These are phyloP conservation scores for Nycticryphes semicollaris DNA, from an alignment of 2,113 vertebrate genomes.

Conservation along the genomic window DNA sequence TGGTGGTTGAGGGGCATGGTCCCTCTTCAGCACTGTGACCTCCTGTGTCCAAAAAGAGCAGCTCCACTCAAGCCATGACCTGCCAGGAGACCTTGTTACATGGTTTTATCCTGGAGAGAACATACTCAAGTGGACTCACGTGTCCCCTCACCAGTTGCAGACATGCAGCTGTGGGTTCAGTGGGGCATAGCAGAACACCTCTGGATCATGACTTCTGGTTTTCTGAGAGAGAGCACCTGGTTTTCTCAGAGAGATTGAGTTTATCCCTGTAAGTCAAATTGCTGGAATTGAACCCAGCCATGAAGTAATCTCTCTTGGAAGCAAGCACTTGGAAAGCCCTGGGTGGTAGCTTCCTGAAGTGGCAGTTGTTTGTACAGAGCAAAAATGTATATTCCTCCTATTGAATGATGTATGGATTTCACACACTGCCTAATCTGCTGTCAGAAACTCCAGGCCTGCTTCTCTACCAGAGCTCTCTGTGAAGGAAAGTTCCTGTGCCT, in stretches of 20 bases:
- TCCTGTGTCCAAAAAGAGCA: neutral
- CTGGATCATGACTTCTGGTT: accelerated
- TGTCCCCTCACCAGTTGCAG: neutral
- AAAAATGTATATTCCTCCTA: neutral
- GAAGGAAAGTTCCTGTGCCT: neutral
- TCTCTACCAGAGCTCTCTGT: neutral
- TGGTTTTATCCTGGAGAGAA: neutral
- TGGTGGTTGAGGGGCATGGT: neutral
- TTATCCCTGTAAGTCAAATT: neutral
- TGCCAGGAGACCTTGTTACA: too few species aligned
- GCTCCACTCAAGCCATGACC: accelerated
- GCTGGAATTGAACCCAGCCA: neutral
- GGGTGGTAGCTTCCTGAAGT: neutral
- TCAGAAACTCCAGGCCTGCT: neutral
- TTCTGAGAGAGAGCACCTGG: accelerated
- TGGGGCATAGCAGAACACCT: neutral
- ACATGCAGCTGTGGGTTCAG: too few species aligned
- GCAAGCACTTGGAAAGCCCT: neutral
- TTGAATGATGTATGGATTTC: neutral
- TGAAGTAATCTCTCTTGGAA: neutral
- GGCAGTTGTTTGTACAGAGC: neutral
- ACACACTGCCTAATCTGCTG: neutral
- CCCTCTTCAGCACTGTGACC: neutral
- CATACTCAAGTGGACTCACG: neutral
- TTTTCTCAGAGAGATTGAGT: neutral